Conservation (phyloP, 2,113 vertebrate genomes). For the Bufo gargarizans region DNA sequence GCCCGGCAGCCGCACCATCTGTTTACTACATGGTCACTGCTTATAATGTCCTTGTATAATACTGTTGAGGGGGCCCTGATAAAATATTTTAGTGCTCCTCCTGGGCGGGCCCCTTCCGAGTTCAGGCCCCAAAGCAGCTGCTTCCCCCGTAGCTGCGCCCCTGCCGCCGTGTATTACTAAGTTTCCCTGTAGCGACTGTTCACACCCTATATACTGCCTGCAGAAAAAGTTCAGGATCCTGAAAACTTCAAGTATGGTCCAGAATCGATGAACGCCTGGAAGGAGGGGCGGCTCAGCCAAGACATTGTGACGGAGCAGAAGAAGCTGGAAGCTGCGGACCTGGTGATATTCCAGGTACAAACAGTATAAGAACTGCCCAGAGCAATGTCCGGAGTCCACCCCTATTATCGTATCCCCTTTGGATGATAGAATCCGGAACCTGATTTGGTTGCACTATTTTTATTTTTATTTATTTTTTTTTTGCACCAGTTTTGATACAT, state of each 20-base stretch:
- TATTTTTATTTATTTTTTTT: not conserved
- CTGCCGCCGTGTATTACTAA: too few species aligned
- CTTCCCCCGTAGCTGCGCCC: too few species aligned
- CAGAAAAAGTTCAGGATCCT: constrained; percentile 70
- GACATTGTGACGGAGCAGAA: constrained; percentile 77
- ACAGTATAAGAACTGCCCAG: not conserved
- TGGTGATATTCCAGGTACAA: constrained; percentile 81
- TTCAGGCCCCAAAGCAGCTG: too few species aligned
- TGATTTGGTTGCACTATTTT: not conserved
- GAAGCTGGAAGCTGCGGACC: constrained; percentile 75
- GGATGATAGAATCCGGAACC: not conserved
- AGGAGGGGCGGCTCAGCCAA: constrained; percentile 70
- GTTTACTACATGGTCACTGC: too few species aligned
- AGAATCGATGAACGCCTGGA: constrained; percentile 71
- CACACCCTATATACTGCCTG: not conserved
- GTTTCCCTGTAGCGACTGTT: too few species aligned
- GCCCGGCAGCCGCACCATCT: too few species aligned
- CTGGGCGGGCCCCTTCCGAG: too few species aligned
- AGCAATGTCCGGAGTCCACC: not conserved
- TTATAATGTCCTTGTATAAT: too few species aligned
- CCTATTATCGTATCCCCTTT: not conserved
- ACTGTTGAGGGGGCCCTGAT: too few species aligned
- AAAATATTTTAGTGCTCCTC: too few species aligned
- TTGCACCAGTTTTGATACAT: not conserved
- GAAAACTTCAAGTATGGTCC: constrained; percentile 70